phyloP scores from a whole-genome alignment of 2,113 vertebrate species.

The Balaeniceps rex region DNA sequence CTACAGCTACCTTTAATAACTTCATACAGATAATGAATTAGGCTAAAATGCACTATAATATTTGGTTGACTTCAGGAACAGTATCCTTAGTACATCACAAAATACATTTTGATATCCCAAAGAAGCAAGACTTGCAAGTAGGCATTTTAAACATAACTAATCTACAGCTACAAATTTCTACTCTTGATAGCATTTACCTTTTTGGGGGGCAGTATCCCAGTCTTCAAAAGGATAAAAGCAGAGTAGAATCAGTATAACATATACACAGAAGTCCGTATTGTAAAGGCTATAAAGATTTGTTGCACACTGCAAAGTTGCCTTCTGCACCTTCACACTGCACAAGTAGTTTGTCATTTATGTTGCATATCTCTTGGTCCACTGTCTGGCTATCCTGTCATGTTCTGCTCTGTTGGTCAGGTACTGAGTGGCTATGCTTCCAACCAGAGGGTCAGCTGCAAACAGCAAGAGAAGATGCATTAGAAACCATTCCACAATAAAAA shows the following conservation, averaged over 20 bases:
- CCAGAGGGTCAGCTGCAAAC: conserved; percentile 87
- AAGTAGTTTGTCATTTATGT: conserved; percentile 84
- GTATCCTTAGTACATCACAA: conserved; percentile 96
- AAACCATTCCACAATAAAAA: not conserved
- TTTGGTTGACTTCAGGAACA: conserved; percentile 95
- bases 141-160: conserved; percentile 93
- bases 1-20: conserved; percentile 89
- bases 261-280: conserved; percentile 95
- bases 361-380: conserved; percentile 95
- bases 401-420: conserved; percentile 96
- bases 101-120: conserved; percentile 97
- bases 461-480: conserved; percentile 18
- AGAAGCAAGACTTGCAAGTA: conserved; percentile 97
- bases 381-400: conserved; percentile 95
- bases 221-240: conserved; percentile 90
- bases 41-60: conserved; percentile 97
- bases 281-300: conserved; percentile 95
- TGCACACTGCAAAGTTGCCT: conserved; percentile 86
- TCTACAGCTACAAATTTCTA: conserved; percentile 95
- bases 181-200: conserved; percentile 87
- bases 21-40: conserved; percentile 95
- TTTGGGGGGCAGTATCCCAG: conserved; percentile 77
- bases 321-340: conserved; percentile 81
- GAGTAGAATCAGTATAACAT: conserved; percentile 92
- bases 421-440: conserved; percentile 95